Base-by-base conservation (phyloP, 2,113 vertebrate genomes). In the Hemicordylus capensis region DNA sequence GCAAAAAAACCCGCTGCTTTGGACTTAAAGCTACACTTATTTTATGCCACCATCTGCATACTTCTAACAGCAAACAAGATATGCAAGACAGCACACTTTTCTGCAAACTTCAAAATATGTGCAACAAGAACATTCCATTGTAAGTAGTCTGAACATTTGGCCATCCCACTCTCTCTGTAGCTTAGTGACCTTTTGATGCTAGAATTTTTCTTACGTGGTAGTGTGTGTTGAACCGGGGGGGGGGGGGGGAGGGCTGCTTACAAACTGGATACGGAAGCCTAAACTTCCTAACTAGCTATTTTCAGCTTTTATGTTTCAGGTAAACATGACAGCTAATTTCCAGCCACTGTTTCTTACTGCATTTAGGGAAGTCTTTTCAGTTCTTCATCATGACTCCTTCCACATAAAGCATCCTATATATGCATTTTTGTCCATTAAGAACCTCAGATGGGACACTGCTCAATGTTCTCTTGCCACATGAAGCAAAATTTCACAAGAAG, bases 151-250 rank as follows among this genome's bases (percentile, higher is more conserved):
- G 28, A 44, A 69, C 63, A 56, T 24, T n/a, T 5, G 8, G 61
- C 22, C 74, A 24, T 15, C 59, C 34, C 48, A 84, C 12, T 59
- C 83, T 61, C 61, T 31, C 42, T 59, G 46, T 31, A 48, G 66
- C 46, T 79, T 67, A 79, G 37, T 77, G 48, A 77, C 51, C 34
- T 85, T 72, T 85, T 59, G 34, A 34, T 58, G 75, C 76, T 85
- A 80, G 39, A n/a, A 22, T 44, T 69, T 28, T 69, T 77, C 42
- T 14, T 72, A 2, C 78, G 61, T 22, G 72, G 64, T 39, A 34
- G 28, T 42, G 61, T 70, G 46, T 70, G 39, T 79, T 54, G 51
- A 54, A 54, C 26, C 59, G 34, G n/a, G 59, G 54, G 11, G 26
- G 64, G 24, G 20, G 4, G 46, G 20, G 37, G 17, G 66, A 6